Percentiles rank a stretch among this genome's conserved stretches.
These are phyloP conservation scores for Acrobasis consociella DNA, from an alignment of 2,888 invertebrate genomes.

Conservation along the genomic window DNA sequence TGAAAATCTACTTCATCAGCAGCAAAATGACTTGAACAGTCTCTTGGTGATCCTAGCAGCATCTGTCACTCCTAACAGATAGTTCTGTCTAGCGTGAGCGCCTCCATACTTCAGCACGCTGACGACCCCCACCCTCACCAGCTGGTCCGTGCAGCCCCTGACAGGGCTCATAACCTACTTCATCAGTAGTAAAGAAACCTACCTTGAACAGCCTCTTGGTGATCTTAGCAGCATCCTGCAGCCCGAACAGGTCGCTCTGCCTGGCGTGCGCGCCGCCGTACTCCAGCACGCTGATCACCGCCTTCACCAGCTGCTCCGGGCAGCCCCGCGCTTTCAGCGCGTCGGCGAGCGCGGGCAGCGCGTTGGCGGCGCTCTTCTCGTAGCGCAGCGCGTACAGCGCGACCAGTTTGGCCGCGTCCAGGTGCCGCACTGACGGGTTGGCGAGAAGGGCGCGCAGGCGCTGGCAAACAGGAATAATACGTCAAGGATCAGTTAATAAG, in stretches of 20 bases:
- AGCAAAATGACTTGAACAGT: constrained; percentile 86
- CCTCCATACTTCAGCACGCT: constrained; percentile 93
- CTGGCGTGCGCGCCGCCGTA: constrained; percentile 93
- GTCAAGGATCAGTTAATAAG: no score
- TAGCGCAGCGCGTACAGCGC: constrained; percentile 97
- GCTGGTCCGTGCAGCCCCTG: no score
- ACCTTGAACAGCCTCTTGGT: constrained; percentile 95
- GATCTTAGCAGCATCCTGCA: constrained; percentile 93
- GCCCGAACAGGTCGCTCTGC: constrained; percentile 92
- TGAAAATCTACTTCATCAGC: no score
- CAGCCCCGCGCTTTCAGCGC: constrained; percentile 88
- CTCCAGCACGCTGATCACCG: constrained; percentile 87
- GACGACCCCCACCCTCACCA: constrained; percentile 43
- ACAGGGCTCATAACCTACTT: no score
- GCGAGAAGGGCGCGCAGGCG: constrained; percentile 90
- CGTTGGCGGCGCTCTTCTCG: constrained; percentile 93
- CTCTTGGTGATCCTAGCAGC: constrained; percentile 96
- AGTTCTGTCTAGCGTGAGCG: constrained; percentile 90
- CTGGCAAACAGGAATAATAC: constrained; percentile 55
- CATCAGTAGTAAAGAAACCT: constrained; percentile 25
- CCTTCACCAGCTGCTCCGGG: constrained; percentile 83
- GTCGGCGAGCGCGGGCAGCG: constrained; percentile 87
- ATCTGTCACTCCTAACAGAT: constrained; percentile 92
- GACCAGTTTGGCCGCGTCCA: constrained; percentile 94
- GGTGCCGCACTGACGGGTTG: constrained; percentile 86